Conservation (phyloP, 2,888 invertebrate species). For the Colostygia pectinataria region DNA sequence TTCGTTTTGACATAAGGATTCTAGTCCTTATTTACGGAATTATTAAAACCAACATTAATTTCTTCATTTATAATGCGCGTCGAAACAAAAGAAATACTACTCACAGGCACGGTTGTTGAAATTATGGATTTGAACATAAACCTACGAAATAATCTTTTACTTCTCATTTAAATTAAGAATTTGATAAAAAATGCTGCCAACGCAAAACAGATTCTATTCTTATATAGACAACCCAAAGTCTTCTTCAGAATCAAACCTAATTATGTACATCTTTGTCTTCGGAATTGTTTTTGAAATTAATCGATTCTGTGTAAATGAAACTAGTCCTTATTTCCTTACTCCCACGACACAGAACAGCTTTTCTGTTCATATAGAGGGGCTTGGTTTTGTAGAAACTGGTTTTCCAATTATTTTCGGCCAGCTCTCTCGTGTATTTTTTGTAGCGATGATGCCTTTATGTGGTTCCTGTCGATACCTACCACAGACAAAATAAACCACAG, state of each 20-base stretch:
- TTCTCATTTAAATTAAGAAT: constrained; percentile 19
- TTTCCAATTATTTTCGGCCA: constrained; percentile 30
- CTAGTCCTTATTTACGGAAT: constrained; percentile 20
- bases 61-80: too few species aligned
- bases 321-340: neutral
- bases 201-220: constrained; percentile 16
- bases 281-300: constrained; percentile 29
- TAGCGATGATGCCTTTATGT: neutral
- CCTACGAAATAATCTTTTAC: too few species aligned
- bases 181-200: neutral
- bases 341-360: constrained; percentile 3
- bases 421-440: constrained; percentile 2
- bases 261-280: constrained; percentile 16
- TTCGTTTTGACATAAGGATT: constrained; percentile 4
- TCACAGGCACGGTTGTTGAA: neutral
- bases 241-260: constrained; percentile 7
- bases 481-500: too few species aligned
- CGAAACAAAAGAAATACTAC: neutral
- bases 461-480: constrained; percentile 5
- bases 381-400: constrained; percentile 23
- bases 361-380: neutral
- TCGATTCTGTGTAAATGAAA: neutral
- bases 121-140: constrained; percentile 12
- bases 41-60: too few species aligned
- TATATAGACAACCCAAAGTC: neutral